Conservation (phyloP, 2,888 invertebrate genomes). For the Cyaniris semiargus region DNA sequence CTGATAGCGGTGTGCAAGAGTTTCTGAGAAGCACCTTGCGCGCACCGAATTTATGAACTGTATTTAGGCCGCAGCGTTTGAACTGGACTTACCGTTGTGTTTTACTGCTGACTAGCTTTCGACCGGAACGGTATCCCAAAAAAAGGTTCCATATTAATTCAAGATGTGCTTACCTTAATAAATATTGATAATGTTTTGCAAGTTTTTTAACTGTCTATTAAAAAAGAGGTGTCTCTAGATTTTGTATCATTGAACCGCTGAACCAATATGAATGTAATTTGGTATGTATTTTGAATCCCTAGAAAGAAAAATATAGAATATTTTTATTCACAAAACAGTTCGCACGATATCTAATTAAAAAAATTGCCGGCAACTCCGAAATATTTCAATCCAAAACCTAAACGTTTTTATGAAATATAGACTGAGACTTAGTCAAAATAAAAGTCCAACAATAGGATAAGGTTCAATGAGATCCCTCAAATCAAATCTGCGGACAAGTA, state of each 20-base stretch:
- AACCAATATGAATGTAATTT: not conserved
- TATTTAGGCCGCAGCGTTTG: not conserved
- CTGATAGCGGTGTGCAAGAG: slow-evolving; percentile 35
- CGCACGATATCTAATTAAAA: no score
- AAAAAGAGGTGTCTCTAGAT: not conserved
- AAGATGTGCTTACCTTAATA: not conserved
- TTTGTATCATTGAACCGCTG: no score
- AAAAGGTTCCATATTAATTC: not conserved
- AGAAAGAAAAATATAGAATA: no score
- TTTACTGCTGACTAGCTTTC: not conserved
- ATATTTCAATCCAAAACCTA: no score
- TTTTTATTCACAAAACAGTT: no score
- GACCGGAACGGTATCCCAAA: slow-evolving; percentile 1
- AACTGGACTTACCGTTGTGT: slow-evolving; percentile 2
- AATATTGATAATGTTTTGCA: not conserved
- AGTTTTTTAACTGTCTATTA: not conserved
- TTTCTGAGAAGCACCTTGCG: slow-evolving; percentile 28
- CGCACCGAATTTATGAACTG: slow-evolving; percentile 21
- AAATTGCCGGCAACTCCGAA: no score
- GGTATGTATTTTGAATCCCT: no score
- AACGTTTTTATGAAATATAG: not conserved
- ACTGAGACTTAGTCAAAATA: not conserved
- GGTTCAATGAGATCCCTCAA: slow-evolving; percentile 47
- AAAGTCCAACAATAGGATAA: slow-evolving; percentile 43
- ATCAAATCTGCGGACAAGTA: slow-evolving; percentile 49